Percentiles rank a stretch among this genome's conserved stretches.
These are phyloP conservation scores for Tineola bisselliella DNA, from an alignment of 2,888 invertebrate genomes.

Conservation along the genomic window DNA sequence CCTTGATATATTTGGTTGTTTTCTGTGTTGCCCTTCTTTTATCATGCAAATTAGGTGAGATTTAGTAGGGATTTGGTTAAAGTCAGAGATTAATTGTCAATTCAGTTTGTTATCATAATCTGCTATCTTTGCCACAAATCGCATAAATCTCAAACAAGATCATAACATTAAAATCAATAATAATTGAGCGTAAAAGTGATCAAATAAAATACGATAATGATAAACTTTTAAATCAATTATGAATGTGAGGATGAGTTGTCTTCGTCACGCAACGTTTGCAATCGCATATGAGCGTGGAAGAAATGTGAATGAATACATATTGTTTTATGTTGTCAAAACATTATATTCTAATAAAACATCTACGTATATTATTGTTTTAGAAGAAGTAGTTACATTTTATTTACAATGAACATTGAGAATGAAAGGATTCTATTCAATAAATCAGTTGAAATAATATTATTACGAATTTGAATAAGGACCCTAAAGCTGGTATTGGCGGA, in stretches of 20 bases:
- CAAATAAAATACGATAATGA: too few species aligned
- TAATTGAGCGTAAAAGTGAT: too few species aligned
- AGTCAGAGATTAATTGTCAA: not conserved
- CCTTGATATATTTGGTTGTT: not conserved
- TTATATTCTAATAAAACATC: too few species aligned
- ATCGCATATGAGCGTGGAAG: too few species aligned
- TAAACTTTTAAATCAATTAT: too few species aligned
- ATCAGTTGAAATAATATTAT: not conserved
- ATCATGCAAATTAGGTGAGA: not conserved
- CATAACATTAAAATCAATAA: too few species aligned
- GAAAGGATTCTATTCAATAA: not conserved
- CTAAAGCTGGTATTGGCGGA: not conserved
- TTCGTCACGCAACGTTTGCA: too few species aligned
- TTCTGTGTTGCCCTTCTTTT: not conserved
- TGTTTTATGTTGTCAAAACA: too few species aligned
- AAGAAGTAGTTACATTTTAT: too few species aligned
- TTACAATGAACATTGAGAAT: not conserved
- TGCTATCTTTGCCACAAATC: not conserved
- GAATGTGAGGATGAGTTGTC: too few species aligned
- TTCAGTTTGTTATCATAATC: not conserved
- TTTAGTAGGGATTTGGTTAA: not conserved
- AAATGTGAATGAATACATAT: too few species aligned
- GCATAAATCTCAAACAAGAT: not conserved
- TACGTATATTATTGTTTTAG: too few species aligned
- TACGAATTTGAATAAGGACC: not conserved